Evolutionary conservation across 2,888 invertebrate genomes (phyloP).

Genomic region (Priocnemis perturbator): DNA sequence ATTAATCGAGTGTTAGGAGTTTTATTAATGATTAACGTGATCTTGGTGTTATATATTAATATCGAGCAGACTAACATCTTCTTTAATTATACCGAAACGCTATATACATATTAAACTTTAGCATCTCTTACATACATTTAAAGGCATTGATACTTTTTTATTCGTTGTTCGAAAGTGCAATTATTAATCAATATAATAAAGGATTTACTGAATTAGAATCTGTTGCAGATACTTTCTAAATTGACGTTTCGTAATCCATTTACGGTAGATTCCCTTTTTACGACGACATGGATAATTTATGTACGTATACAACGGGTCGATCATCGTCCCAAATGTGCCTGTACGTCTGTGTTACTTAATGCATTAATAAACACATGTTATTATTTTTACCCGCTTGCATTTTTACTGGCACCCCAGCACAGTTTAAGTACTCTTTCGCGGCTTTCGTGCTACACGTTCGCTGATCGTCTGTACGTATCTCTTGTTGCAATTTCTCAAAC

Average conservation of each 20-base stretch:
- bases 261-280: constrained; percentile 5
- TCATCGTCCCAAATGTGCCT: constrained; percentile 61
- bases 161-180: neutral
- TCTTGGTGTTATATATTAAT: too few relatives aligned
- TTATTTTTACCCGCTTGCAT: constrained; percentile 69
- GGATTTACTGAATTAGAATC: too few relatives aligned
- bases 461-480: neutral
- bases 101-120: too few relatives aligned
- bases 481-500: neutral
- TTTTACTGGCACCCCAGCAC: constrained; percentile 60
- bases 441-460: constrained; percentile 34
- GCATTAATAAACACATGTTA: constrained; percentile 69
- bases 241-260: neutral
- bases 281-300: constrained; percentile 22
- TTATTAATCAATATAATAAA: neutral
- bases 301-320: constrained; percentile 33
- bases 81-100: too few relatives aligned
- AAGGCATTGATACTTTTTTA: too few relatives aligned
- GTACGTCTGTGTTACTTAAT: constrained; percentile 68
- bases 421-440: constrained; percentile 38
- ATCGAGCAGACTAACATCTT: too few relatives aligned
- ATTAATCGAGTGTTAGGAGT: too few relatives aligned
- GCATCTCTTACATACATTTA: too few relatives aligned
- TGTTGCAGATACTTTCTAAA: too few relatives aligned
- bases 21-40: too few relatives aligned